Evolutionary conservation across 1,140 invertebrate genomes (phyloP).

Genomic region (Medauroidea extradentata): DNA sequence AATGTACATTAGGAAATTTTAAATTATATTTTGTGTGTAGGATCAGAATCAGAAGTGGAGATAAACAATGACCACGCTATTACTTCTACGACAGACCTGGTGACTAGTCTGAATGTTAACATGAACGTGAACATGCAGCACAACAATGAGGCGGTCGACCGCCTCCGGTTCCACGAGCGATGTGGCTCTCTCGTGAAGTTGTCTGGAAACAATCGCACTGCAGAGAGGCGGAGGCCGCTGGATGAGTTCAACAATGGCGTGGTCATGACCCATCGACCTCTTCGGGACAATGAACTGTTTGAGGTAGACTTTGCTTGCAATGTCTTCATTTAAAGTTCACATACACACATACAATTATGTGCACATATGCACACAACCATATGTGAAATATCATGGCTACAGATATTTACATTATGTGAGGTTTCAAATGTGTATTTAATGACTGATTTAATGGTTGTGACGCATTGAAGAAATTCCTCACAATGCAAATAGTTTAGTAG

Average conservation of each 20-base stretch:
- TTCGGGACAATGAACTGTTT: conserved; percentile 86
- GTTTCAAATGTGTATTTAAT: no score
- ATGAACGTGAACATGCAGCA: conserved; percentile 35
- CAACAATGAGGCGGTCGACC: conserved; percentile 44
- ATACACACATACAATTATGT: no score
- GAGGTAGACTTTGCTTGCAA: conserved; percentile 56
- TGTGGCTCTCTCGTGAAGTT: conserved; percentile 86
- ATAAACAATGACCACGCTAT: conserved; percentile 13
- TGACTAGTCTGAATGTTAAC: conserved; percentile 47
- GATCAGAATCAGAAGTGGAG: conserved; percentile 11
- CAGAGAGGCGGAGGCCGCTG: conserved; percentile 77
- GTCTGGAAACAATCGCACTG: conserved; percentile 76
- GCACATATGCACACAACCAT: no score
- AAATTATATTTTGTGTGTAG: not conserved
- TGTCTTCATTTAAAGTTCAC: no score
- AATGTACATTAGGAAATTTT: not conserved
- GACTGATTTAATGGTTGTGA: no score
- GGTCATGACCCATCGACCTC: conserved; percentile 83
- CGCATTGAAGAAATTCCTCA: no score
- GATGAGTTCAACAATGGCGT: conserved; percentile 95
- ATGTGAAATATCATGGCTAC: no score
- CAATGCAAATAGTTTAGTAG: no score
- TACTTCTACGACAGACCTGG: conserved; percentile 20
- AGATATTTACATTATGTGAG: no score
- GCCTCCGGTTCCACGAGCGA: conserved; percentile 79